These are phyloP conservation scores for Apus apus DNA, from an alignment of 2,113 vertebrate genomes.

Conservation along the genomic window DNA sequence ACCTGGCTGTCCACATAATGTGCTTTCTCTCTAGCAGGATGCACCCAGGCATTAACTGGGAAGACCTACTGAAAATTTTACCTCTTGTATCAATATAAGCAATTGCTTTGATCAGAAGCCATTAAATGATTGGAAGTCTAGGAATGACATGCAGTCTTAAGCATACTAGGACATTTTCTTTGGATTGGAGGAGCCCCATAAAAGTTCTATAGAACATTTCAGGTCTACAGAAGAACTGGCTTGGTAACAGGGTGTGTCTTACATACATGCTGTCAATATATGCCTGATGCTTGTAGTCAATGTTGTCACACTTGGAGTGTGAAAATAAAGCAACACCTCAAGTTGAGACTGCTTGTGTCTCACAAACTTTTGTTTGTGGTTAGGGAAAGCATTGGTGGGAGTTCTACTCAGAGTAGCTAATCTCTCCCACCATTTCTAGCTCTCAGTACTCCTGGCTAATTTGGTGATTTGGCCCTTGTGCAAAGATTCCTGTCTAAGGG, in stretches of 20 bases:
- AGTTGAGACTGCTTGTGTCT: neutral
- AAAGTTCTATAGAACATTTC: neutral
- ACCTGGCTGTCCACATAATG: neutral
- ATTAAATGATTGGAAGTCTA: neutral
- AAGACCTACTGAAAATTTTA: neutral
- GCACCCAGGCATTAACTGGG: neutral
- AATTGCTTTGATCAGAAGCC: neutral
- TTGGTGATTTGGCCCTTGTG: constrained; percentile 3
- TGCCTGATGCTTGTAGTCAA: neutral
- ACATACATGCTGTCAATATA: neutral
- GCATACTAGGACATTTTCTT: neutral
- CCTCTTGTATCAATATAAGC: neutral
- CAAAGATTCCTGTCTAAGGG: neutral
- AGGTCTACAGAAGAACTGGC: neutral
- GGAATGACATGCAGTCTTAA: neutral
- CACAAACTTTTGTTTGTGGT: neutral
- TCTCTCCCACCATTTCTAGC: neutral
- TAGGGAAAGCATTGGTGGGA: neutral
- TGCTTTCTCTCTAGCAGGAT: neutral
- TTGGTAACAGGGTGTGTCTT: neutral
- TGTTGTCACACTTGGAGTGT: neutral
- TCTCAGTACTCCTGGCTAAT: neutral
- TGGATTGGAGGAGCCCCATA: neutral
- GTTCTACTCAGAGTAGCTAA: neutral
- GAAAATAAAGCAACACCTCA: neutral